These are phyloP conservation scores for Ichneumoninae sp. DNA, from an alignment of 2,888 invertebrate species.

Conservation along the genomic window DNA sequence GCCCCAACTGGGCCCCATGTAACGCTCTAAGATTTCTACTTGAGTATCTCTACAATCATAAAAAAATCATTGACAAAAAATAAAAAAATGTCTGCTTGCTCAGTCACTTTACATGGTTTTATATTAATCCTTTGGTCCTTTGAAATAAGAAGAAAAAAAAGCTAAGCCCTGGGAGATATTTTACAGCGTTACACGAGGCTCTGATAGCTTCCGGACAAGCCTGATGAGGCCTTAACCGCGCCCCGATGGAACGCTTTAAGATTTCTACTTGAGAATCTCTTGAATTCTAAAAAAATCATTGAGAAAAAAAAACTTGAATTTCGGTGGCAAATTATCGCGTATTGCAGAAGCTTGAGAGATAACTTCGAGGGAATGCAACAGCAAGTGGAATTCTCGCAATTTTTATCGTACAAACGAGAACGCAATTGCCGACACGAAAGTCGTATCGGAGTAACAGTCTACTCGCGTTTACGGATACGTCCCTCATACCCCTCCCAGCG, in stretches of 20 bases:
- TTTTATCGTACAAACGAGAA: slow-evolving; percentile 56
- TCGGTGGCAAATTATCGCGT: not conserved
- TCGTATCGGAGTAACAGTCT: slow-evolving; percentile 38
- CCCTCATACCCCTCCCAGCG: slow-evolving; percentile 51
- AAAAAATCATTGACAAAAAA: not conserved
- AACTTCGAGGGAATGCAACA: not conserved
- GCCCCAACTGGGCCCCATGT: too few relatives aligned
- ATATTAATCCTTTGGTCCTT: not conserved
- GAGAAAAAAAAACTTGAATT: too few relatives aligned
- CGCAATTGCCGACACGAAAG: slow-evolving; percentile 59
- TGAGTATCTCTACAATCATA: too few relatives aligned
- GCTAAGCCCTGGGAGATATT: not conserved
- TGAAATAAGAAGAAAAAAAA: not conserved
- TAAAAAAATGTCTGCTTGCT: not conserved
- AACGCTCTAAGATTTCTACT: not conserved
- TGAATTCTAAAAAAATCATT: too few relatives aligned
- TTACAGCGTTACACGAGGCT: not conserved
- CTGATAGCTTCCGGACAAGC: too few relatives aligned
- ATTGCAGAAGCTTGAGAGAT: not conserved
- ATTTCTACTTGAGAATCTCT: not conserved
- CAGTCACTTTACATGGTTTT: slow-evolving; percentile 10
- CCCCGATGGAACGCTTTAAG: not conserved
- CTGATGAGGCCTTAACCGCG: too few relatives aligned
- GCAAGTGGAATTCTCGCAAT: slow-evolving; percentile 7
- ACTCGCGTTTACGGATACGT: slow-evolving; percentile 72